Evolutionary conservation across 2,797 vertebrate species (phyloP).

Genomic region (Yasuhikotakia modesta): DNA sequence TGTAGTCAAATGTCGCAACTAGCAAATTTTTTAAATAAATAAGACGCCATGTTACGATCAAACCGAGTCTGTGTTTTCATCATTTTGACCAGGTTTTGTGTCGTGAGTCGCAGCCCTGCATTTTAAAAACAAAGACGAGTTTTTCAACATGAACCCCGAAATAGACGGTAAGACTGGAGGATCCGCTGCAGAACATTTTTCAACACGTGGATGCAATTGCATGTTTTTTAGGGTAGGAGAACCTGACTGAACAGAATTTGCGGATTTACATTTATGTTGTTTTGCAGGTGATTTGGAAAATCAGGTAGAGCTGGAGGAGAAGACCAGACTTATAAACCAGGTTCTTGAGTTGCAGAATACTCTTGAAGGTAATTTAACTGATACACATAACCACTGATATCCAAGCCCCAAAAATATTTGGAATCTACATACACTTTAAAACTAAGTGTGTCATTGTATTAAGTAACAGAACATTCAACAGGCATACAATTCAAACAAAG

Average conservation of each 20-base stretch:
- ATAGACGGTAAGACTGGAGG: slow-evolving; percentile 80
- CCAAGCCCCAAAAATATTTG: neutral
- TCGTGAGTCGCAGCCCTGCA: slow-evolving; percentile 65
- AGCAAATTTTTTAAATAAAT: neutral
- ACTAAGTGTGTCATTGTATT: no score
- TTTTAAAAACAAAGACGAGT: slow-evolving; percentile 65
- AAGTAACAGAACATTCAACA: neutral
- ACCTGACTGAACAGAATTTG: neutral
- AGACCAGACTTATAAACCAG: slow-evolving; percentile 91
- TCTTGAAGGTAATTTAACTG: slow-evolving; percentile 79
- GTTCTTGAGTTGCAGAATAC: slow-evolving; percentile 93
- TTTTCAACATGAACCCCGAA: slow-evolving; percentile 82
- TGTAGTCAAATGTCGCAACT: neutral
- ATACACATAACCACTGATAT: neutral
- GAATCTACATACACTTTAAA: neutral
- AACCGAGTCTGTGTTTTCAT: neutral
- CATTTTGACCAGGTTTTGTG: neutral
- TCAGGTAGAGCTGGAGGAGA: slow-evolving; percentile 91
- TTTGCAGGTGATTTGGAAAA: slow-evolving; percentile 86
- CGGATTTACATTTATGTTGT: neutral
- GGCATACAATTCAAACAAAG: neutral
- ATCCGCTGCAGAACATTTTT: neutral
- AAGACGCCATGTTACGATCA: neutral
- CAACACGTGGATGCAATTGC: no score
- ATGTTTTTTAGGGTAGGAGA: no score